Evolutionary conservation across 23 tunicate species (phyloP).

Genomic region (Trididemnum clinides): DNA sequence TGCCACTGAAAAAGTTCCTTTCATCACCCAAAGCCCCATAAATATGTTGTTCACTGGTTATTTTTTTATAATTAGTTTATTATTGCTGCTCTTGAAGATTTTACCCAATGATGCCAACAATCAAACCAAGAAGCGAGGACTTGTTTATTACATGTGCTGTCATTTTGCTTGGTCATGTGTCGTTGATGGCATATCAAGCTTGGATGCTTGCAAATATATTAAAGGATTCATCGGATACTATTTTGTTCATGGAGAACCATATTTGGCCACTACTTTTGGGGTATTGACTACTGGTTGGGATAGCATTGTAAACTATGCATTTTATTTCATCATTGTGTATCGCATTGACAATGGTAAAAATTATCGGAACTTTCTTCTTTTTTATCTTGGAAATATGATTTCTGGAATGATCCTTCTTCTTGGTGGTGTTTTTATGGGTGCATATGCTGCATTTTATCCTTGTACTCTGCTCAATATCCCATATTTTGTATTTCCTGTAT

Average conservation of each 20-base stretch:
- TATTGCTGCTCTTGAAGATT: too few relatives aligned
- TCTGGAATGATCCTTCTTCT: slow-evolving; percentile 27
- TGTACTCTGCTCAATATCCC: slow-evolving; percentile 53
- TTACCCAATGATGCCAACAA: background rate
- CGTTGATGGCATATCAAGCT: slow-evolving; percentile 52
- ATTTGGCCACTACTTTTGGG: slow-evolving; percentile 63
- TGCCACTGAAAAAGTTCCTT: background rate
- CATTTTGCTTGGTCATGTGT: slow-evolving; percentile 70
- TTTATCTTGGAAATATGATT: slow-evolving; percentile 50
- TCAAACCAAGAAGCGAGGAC: slow-evolving; percentile 14
- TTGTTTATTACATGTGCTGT: slow-evolving; percentile 61
- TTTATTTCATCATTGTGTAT: slow-evolving; percentile 53
- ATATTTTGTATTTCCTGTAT: slow-evolving; percentile 42
- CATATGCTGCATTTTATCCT: slow-evolving; percentile 40
- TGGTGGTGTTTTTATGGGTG: slow-evolving; percentile 60
- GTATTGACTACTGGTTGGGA: slow-evolving; percentile 47
- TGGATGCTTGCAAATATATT: slow-evolving; percentile 42
- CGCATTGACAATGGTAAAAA: slow-evolving; percentile 66
- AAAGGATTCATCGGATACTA: slow-evolving; percentile 60
- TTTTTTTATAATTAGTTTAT: too few relatives aligned
- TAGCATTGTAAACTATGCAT: slow-evolving; percentile 19
- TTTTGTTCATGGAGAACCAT: slow-evolving; percentile 63
- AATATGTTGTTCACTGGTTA: too few relatives aligned
- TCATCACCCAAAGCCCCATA: background rate
- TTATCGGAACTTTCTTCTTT: slow-evolving; percentile 51